A percentile compares a stretch with the other conserved stretches of the same genome.
These are phyloP conservation scores for Eledona agricola DNA, from an alignment of 2,888 invertebrate genomes.

Conservation along the genomic window DNA sequence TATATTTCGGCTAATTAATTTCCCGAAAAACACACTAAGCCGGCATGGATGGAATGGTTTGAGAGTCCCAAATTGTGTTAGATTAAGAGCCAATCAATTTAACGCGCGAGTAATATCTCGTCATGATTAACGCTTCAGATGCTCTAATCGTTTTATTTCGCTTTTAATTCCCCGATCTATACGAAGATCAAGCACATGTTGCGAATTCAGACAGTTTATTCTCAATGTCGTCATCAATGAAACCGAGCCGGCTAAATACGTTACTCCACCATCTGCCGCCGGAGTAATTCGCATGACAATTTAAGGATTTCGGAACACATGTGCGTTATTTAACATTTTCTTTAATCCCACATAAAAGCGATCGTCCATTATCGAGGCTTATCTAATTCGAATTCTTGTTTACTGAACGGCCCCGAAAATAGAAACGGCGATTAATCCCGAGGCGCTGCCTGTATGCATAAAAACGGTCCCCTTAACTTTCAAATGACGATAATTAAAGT, in stretches of 20 bases:
- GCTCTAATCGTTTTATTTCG: too few relatives aligned
- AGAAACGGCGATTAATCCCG: slow-evolving; percentile 14
- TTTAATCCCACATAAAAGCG: too few relatives aligned
- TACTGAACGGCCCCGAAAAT: slow-evolving; percentile 15
- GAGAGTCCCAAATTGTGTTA: too few relatives aligned
- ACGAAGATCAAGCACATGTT: slow-evolving; percentile 11
- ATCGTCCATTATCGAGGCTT: too few relatives aligned
- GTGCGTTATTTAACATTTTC: slow-evolving; percentile 2
- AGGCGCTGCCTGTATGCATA: slow-evolving; percentile 3
- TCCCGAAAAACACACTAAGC: too few relatives aligned
- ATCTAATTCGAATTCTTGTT: slow-evolving; percentile 28
- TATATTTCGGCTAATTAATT: too few relatives aligned
- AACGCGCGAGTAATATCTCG: too few relatives aligned
- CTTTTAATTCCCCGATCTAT: too few relatives aligned
- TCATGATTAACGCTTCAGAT: too few relatives aligned
- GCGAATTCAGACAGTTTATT: background rate
- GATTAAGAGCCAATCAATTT: too few relatives aligned
- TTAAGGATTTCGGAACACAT: slow-evolving; percentile 1
- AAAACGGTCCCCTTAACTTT: slow-evolving; percentile 31
- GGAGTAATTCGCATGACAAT: slow-evolving; percentile 3
- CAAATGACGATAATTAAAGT: slow-evolving; percentile 35
- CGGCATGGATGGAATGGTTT: too few relatives aligned
- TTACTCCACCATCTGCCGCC: background rate
- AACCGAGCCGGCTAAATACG: background rate
- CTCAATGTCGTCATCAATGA: slow-evolving; percentile 7